Conservation (phyloP, 2,888 invertebrate genomes). For the Stenurella melanura region DNA sequence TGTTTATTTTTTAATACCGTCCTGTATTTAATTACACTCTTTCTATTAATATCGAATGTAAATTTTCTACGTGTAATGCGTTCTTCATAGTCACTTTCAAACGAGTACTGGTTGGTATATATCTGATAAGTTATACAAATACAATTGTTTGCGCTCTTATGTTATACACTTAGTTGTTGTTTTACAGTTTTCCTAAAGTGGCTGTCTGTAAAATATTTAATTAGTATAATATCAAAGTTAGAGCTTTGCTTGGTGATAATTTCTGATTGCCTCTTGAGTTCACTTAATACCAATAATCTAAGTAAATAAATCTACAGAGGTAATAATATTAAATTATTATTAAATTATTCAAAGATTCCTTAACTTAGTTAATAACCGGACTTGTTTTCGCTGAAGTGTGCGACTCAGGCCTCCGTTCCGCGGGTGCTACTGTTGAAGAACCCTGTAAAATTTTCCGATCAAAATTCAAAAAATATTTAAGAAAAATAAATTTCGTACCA, state of each 20-base stretch:
- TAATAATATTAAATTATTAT: too few species aligned
- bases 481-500: too few species aligned
- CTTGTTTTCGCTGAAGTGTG: too few species aligned
- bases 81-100: neutral
- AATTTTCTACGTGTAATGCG: neutral
- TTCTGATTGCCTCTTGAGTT: neutral
- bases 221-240: neutral
- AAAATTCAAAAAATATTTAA: too few species aligned
- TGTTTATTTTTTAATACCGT: conserved; percentile 31
- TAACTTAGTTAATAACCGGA: too few species aligned
- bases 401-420: too few species aligned
- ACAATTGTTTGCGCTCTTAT: neutral
- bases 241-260: neutral
- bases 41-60: conserved; percentile 7
- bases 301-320: too few species aligned
- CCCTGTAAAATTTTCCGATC: too few species aligned
- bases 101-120: neutral
- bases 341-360: too few species aligned
- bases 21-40: conserved; percentile 18
- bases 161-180: neutral
- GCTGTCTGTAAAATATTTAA: neutral
- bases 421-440: too few species aligned
- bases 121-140: neutral
- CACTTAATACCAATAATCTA: neutral
- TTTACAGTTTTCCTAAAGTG: neutral